A percentile compares a stretch with the other conserved stretches of the same genome.
Conservation (phyloP, 2,797 vertebrate genomes). For the Pseudocheirus occidentalis region DNA sequence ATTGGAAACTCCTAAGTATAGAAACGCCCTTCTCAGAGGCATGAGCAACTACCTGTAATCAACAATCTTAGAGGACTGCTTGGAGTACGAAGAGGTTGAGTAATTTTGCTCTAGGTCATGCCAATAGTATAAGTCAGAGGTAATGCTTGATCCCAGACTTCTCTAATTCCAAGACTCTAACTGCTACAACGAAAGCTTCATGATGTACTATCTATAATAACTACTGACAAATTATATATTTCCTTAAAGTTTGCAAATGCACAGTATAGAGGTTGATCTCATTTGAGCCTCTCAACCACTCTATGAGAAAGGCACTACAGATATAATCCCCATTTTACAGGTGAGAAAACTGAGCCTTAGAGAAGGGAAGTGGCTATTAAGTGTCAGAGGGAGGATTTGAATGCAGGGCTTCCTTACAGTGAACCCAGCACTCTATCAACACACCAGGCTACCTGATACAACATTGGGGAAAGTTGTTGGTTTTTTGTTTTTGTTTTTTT, state of each 20-base stretch:
- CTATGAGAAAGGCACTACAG: background rate
- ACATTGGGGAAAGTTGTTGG: background rate
- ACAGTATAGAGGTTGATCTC: background rate
- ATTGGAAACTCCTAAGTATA: background rate
- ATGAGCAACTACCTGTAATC: background rate
- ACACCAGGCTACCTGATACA: background rate
- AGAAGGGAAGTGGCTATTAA: background rate
- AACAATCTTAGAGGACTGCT: background rate
- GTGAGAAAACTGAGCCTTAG: background rate
- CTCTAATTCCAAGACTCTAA: background rate
- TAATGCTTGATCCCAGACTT: background rate
- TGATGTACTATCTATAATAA: background rate
- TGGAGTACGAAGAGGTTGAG: background rate
- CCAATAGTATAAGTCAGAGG: background rate
- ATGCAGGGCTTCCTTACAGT: background rate
- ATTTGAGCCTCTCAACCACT: background rate
- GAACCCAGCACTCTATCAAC: background rate
- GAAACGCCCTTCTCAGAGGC: background rate
- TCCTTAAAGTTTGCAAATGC: background rate
- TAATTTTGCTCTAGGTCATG: background rate
- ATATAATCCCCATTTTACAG: background rate
- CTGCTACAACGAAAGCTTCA: background rate
- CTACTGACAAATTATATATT: background rate
- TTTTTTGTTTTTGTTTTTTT: background rate
- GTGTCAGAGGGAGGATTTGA: background rate